Conservation (phyloP, 2,797 vertebrate genomes). For the Buceros bicornis region DNA sequence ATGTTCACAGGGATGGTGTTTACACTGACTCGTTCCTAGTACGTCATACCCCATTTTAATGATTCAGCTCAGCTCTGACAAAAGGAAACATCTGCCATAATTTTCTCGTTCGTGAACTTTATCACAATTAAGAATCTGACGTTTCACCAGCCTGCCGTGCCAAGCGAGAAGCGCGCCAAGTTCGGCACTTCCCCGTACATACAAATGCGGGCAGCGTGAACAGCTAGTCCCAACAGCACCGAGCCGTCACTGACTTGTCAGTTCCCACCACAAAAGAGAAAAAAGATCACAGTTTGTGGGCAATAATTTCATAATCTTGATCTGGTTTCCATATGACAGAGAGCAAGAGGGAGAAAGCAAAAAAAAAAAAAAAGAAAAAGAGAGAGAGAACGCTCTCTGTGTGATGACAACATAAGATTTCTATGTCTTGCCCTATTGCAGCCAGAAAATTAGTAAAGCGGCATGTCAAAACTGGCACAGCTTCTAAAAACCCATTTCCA, state of each 20-base stretch:
- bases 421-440: slow-evolving; percentile 64
- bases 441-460: slow-evolving; percentile 68
- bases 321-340: slow-evolving; percentile 73
- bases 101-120: slow-evolving; percentile 73
- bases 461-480: slow-evolving; percentile 49
- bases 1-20: slow-evolving; percentile 47
- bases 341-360: slow-evolving; percentile 53
- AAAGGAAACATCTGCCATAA: slow-evolving; percentile 59
- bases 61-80: slow-evolving; percentile 49
- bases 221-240: slow-evolving; percentile 69
- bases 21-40: slow-evolving; percentile 50
- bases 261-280: slow-evolving; percentile 68
- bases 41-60: slow-evolving; percentile 60
- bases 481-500: slow-evolving; percentile 28
- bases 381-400: not conserved
- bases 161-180: slow-evolving; percentile 71
- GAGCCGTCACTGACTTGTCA: slow-evolving; percentile 69
- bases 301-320: slow-evolving; percentile 72
- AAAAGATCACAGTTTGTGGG: slow-evolving; percentile 65
- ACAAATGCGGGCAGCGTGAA: slow-evolving; percentile 44
- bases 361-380: not conserved
- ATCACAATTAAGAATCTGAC: slow-evolving; percentile 72
- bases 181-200: slow-evolving; percentile 59
- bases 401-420: slow-evolving; percentile 62
- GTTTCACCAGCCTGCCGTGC: slow-evolving; percentile 68